A percentile compares a stretch with the other conserved stretches of the same genome.
phyloP scores from a whole-genome alignment of 2,797 vertebrate species.

The Heterohyrax brucei region DNA sequence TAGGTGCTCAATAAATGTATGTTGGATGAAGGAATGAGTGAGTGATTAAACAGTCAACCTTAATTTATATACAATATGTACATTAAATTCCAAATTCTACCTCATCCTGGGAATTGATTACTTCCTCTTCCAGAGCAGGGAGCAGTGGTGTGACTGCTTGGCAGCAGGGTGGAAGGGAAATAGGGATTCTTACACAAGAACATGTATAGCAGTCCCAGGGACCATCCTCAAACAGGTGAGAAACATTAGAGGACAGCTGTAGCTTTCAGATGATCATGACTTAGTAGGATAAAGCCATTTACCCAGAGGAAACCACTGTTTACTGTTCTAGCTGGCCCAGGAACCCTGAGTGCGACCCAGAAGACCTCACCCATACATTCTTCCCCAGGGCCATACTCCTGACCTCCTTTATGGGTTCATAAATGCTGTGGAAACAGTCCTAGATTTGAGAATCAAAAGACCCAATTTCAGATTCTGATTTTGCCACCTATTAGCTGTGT shows the following conservation, averaged over 20 bases:
- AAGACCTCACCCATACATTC: not conserved
- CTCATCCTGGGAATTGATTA: not conserved
- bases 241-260: not conserved
- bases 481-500: constrained; percentile 4
- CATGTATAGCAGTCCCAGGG: not conserved
- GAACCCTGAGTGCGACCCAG: not conserved
- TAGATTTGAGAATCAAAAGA: constrained; percentile 4
- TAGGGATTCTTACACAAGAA: not conserved
- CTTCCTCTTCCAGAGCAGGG: not conserved
- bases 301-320: not conserved
- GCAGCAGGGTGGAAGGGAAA: not conserved
- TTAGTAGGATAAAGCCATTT: not conserved
- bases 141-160: not conserved
- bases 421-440: constrained; percentile 19
- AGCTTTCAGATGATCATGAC: constrained; percentile 12
- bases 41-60: constrained; percentile 40
- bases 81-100: not conserved
- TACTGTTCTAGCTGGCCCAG: not conserved
- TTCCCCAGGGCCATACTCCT: not conserved
- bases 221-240: not conserved
- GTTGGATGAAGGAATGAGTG: constrained; percentile 35
- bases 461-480: constrained; percentile 35
- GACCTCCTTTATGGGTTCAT: not conserved
- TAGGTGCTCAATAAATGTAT: constrained; percentile 75
- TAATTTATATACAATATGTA: not conserved